Evolutionary conservation across 2,888 invertebrate genomes (phyloP).

Genomic region (Litoditis marina): DNA sequence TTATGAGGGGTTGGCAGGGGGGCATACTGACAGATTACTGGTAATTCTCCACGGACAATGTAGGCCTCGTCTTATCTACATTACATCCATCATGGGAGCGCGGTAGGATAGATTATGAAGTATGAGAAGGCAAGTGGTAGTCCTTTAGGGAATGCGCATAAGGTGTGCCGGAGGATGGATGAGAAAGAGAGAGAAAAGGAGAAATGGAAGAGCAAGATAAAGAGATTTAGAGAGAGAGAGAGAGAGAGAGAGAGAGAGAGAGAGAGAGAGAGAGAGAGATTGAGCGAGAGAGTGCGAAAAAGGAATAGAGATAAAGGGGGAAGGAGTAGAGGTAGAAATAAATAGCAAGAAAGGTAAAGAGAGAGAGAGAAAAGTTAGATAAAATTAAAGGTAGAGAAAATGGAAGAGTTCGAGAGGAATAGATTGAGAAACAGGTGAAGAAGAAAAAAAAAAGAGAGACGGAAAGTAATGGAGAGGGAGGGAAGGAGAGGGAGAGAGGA

Average conservation of each 20-base stretch:
- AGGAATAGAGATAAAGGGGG: too few relatives aligned
- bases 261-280: background rate
- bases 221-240: background rate
- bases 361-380: too few relatives aligned
- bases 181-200: background rate
- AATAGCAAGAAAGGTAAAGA: too few relatives aligned
- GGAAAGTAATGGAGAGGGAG: too few relatives aligned
- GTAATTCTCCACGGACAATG: constrained; percentile 16
- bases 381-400: too few relatives aligned
- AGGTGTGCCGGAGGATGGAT: background rate
- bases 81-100: constrained; percentile 17
- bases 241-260: background rate
- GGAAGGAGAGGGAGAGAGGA: too few relatives aligned
- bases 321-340: too few relatives aligned
- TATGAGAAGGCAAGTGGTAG: background rate
- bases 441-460: too few relatives aligned
- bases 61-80: background rate
- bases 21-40: constrained; percentile 9
- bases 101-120: constrained; percentile 18
- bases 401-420: too few relatives aligned
- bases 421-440: too few relatives aligned
- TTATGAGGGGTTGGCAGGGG: too few relatives aligned
- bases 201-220: background rate
- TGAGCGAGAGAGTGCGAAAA: too few relatives aligned
- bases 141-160: background rate